Conservation (phyloP, 2,888 invertebrate species). For the Dicyrtomina minuta region DNA sequence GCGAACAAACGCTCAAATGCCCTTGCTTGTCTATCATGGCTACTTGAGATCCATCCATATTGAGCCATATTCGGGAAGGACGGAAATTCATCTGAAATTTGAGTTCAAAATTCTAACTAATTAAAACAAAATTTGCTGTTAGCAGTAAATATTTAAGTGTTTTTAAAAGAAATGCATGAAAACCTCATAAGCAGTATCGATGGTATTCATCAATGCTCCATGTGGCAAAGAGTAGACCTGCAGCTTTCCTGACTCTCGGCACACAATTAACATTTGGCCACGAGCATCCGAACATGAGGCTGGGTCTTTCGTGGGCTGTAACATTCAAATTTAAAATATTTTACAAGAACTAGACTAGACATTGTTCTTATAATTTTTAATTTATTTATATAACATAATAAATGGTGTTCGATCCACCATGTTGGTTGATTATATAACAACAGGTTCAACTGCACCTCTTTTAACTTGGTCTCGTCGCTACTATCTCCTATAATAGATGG, state of each 20-base stretch:
- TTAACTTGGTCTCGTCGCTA: conserved; percentile 64
- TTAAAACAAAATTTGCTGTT: background rate
- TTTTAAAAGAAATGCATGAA: background rate
- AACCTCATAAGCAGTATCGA: conserved; percentile 21
- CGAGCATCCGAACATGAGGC: conserved; percentile 81
- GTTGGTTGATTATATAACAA: background rate
- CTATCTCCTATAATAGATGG: conserved; percentile 70
- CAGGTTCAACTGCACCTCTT: conserved; percentile 56
- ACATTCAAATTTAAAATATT: background rate
- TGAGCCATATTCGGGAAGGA: conserved; percentile 38
- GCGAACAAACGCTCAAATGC: conserved; percentile 27
- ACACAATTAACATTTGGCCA: conserved; percentile 80
- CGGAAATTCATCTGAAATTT: conserved; percentile 21
- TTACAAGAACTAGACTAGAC: background rate
- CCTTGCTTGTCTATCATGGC: conserved; percentile 43
- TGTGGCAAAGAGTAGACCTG: conserved; percentile 86
- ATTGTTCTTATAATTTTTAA: background rate
- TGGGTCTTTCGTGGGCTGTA: conserved; percentile 71
- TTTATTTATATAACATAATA: background rate
- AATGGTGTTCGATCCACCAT: background rate
- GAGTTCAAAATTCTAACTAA: too few relatives aligned
- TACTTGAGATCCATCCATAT: conserved; percentile 46
- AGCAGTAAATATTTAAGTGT: background rate
- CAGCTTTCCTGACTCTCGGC: conserved; percentile 82
- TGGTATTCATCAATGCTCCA: conserved; percentile 67